Base-by-base conservation (phyloP, 2,888 invertebrate species). In the Dichetophora obliterata region DNA sequence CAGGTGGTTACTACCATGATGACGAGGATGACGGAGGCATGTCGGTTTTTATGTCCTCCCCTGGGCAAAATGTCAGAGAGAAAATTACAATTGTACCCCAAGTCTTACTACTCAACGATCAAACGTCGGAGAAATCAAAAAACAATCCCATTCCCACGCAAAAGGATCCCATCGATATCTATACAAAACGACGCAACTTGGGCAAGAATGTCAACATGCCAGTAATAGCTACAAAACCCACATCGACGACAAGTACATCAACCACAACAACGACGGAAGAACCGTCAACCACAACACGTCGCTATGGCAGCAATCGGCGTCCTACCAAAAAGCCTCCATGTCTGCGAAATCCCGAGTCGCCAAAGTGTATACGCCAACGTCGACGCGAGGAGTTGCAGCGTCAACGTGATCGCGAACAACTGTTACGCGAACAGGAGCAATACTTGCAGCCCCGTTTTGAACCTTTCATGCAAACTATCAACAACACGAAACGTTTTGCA, bases 61-160 rank as follows among this genome's bases (percentile, higher is more conserved):
- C 83, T 5, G 71, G 74, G 6, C 80, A 72, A 9, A 82, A 82
- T 71, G 81, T 81, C 3, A 84, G 83, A 3, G 86, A 83, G 34
- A 87, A 85, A 76, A 87, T 87, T 22, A 85, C 86, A 11, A 86
- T 87, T 19, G 87, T 87, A 16, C 88, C 89, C 1, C 89, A 88
- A 78, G 88, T 89, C 9, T 82, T 88, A 78, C 74, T 89, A 22
- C 81, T 89, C 3, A 87, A 88, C 72, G 89, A 89, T 82, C 87
- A 87, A 76, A 85, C 84, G 5, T 80, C 80, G 65, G 81, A 80
- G 34, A 79, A 79, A 24, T 77, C 82, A 19, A 81, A 79, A 34
- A 84, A 83, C 37, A 78, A 77, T 24, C 79, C 78, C 16, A 59
- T 16, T 6, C 8, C 37, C 5, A 78, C 78, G 52, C 81, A 81